Base-by-base conservation (phyloP, 2,797 vertebrate genomes). In the Anabacerthia variegaticeps region DNA sequence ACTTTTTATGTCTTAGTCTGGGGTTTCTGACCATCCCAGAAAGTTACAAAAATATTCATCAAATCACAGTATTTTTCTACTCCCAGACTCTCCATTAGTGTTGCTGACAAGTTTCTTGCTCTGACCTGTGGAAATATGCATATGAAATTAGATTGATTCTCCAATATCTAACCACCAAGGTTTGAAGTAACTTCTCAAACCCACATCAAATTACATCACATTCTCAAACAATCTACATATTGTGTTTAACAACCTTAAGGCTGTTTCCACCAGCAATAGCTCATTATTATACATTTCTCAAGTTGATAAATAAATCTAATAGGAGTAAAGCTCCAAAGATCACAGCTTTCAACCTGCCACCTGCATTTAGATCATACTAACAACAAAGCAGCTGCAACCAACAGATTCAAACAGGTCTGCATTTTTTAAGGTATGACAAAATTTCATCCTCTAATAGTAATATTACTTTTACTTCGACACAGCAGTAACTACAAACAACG, bases 81-180 rank as follows among this genome's bases (percentile, higher is more conserved):
- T 6, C 4, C 24, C 59, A 43, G 54, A 84, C 76, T 79, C 32
- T 85, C 56, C 12, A 1, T 62, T 75, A 80, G 13, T 4, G 10
- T 3, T 75, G 43, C 55, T 69, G 62, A 77, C 46, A 92, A 51
- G 62, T 62, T 78, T 76, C 85, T 84, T 73, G 66, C 55, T 86
- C 76, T 30, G 73, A 94, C 85, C 81, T 59, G 62, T 74, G 58
- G 88, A 94, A 93, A 93, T 19, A 97, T 21, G 61, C 51, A 58
- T 22, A 81, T 2, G 26, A 82, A 79, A 89, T 69, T 20, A 87
- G 59, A 84, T 12, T 27, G 37, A 63, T 51, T 63, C 48, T 88
- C 63, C 63, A 92, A 13, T 9, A 71, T 9, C 44, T 27, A 78
- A 75, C 13, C 36, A 73, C 61, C 11, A 71, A 72, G n/a, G n/a